Conservation (phyloP, 2,797 vertebrate genomes). For the Ctenochaetus hawaiiensis region DNA sequence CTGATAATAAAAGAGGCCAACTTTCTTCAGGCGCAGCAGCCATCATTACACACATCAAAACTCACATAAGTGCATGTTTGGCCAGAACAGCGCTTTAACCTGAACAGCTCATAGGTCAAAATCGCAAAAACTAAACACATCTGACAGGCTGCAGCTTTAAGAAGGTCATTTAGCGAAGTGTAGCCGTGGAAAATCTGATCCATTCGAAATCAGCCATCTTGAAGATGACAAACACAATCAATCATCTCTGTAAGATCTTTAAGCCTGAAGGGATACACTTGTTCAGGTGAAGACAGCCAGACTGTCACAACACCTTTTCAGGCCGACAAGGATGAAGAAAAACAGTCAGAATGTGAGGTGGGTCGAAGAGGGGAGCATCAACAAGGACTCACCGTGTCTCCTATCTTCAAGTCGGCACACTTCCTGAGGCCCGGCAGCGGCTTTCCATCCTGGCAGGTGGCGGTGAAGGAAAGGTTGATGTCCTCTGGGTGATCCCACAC, state of each 20-base stretch:
- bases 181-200: background rate
- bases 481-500: constrained; percentile 97
- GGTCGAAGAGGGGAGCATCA: background rate
- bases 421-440: constrained; percentile 92
- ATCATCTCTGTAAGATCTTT: background rate
- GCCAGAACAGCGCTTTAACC: background rate
- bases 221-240: background rate
- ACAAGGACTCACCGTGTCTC: constrained; percentile 92
- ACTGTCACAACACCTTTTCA: background rate
- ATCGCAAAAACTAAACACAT: background rate
- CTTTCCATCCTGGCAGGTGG: constrained; percentile 94
- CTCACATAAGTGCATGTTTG: too few species aligned
- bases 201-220: background rate
- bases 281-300: background rate
- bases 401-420: constrained; percentile 94
- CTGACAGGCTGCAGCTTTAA: too few species aligned
- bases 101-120: background rate
- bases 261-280: background rate
- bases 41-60: background rate
- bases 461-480: constrained; percentile 92
- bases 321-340: background rate
- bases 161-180: too few species aligned
- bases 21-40: too few species aligned
- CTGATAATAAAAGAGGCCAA: too few species aligned
- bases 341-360: constrained; percentile 5